phyloP scores from a whole-genome alignment of 2,797 vertebrate species.

The Acipenser ruthenus region DNA sequence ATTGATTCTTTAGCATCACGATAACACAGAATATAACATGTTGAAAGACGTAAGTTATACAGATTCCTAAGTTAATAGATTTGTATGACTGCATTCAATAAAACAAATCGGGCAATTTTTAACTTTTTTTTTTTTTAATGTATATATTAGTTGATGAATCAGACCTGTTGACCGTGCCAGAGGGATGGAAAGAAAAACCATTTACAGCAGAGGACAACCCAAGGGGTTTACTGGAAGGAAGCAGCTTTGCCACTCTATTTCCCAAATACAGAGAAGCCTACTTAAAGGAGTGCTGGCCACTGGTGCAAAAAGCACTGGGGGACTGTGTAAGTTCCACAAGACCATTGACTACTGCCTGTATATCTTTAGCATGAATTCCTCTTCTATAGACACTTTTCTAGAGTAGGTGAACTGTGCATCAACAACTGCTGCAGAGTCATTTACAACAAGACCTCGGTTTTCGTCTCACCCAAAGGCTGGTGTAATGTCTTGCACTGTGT shows the following conservation, averaged over 20 bases:
- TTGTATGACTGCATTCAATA: no score
- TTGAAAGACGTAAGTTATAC: no score
- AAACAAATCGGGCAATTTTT: no score
- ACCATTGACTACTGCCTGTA: no score
- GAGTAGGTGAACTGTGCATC: no score
- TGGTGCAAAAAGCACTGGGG: slow-evolving; percentile 80
- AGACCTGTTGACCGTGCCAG: slow-evolving; percentile 83
- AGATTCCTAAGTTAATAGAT: no score
- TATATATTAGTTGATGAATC: slow-evolving; percentile 56
- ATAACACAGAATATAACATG: no score
- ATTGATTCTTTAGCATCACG: no score
- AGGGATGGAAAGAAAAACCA: slow-evolving; percentile 83
- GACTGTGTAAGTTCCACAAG: slow-evolving; percentile 61
- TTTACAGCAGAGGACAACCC: slow-evolving; percentile 86
- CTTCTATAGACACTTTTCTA: background rate
- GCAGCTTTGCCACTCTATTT: slow-evolving; percentile 92
- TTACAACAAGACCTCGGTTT: no score
- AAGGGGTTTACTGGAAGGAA: slow-evolving; percentile 83
- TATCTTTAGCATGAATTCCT: background rate
- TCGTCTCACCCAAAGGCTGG: background rate
- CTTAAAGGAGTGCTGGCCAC: slow-evolving; percentile 88
- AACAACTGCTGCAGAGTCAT: no score
- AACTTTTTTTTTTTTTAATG: background rate
- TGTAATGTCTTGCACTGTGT: no score
- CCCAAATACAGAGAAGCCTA: slow-evolving; percentile 90